Base-by-base conservation (phyloP, 2,797 vertebrate genomes). In the Capromys pilorides region DNA sequence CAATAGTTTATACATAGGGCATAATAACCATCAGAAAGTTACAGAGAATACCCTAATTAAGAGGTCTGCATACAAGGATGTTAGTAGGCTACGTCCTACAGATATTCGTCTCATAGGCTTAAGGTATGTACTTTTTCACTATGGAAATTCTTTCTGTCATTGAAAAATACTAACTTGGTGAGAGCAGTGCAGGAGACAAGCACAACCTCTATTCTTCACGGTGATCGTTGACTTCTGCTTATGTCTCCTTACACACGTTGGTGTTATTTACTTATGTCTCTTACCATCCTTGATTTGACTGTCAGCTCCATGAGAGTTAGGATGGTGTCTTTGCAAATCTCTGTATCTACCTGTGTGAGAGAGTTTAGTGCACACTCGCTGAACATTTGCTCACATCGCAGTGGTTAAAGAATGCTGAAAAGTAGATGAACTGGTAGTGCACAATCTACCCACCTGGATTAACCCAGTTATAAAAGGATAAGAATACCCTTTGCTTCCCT, bases 21-120 rank as follows among this genome's bases (percentile, higher is more conserved):
- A 82, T 41, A 91, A 69, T 75, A 91, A 77, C 80, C 89, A 36
- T 54, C 5, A 0, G 86, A 95, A 86, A 91, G 92, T 69, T 8
- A 33, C 45, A 51, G 49, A 73, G 79, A 84, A 14, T 5, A 67
- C 83, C 39, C 51, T 2, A 41, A 2, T 3, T 13, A 36, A 1
- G 13, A 14, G 5, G 5, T 69, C 61, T 51, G 67, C 0, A 0
- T 21, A 26, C 33, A 57, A 69, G n/a, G 3, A 4, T 7, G 7
- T 69, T 39, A n/a, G 13, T 61, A 96, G 86, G 33, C 18, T n/a
- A 6, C 39, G 4, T 36, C 13, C 79, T 77, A 80, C 28, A 94
- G 79, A 77, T 31, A 88, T 39, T 51, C 36, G 0, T 0, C 0
- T 91, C 86, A 77, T 16, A 67, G 10, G 5, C 2, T 64, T 8